A percentile compares a stretch with the other conserved stretches of the same genome.
Conservation (phyloP, 1,140 invertebrate species). For the Paracyclopina nana region DNA sequence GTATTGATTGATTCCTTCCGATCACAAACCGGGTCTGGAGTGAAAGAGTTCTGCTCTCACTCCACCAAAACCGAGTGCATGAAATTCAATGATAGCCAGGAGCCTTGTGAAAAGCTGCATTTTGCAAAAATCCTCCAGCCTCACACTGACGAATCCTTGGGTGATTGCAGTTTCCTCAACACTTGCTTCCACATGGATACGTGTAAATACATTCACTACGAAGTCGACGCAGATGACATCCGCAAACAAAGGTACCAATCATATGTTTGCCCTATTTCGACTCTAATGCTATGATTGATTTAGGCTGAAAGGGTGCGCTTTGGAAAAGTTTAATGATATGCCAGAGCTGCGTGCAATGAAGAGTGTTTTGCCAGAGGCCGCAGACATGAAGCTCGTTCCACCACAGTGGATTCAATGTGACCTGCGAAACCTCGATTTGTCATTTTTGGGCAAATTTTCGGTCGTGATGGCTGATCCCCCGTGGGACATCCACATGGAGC, state of each 20-base stretch:
- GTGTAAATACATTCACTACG: constrained; percentile 91
- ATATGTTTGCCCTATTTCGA: no score
- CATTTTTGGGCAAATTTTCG: constrained; percentile 42
- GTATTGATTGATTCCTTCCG: constrained; percentile 80
- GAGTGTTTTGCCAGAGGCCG: no score
- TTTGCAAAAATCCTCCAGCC: constrained; percentile 93
- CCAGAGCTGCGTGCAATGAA: no score
- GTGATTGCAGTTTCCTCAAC: constrained; percentile 92
- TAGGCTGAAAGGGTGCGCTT: no score
- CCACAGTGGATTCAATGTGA: constrained; percentile 96
- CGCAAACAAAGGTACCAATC: no score
- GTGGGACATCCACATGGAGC: constrained; percentile 80
- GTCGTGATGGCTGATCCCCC: constrained; percentile 35
- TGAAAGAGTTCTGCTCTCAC: constrained; percentile 81
- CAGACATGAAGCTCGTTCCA: constrained; percentile 40
- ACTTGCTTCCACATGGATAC: constrained; percentile 98
- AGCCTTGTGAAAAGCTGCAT: constrained; percentile 71
- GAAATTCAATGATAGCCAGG: constrained; percentile 34
- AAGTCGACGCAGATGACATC: constrained; percentile 34
- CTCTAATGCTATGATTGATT: no score
- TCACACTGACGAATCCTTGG: constrained; percentile 85
- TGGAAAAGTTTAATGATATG: no score
- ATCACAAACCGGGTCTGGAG: constrained; percentile 65
- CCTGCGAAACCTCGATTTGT: constrained; percentile 83
- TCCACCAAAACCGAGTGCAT: constrained; percentile 77